Evolutionary conservation across 2,113 vertebrate species (phyloP).

Genomic region (Prionailurus bengalensis): DNA sequence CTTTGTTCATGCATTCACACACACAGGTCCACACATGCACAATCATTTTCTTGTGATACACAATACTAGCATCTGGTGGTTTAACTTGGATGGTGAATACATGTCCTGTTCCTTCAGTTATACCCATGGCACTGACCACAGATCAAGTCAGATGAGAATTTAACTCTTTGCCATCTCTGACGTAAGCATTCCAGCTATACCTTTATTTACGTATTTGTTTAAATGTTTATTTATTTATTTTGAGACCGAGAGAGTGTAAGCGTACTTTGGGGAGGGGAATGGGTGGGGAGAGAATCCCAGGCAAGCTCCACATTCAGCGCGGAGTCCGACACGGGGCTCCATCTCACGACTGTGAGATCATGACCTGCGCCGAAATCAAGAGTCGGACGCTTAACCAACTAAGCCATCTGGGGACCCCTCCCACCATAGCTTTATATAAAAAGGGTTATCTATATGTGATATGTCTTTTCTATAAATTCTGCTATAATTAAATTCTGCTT

Average conservation of each 20-base stretch:
- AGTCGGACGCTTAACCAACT: no score
- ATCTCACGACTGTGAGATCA: no score
- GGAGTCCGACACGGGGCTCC: no score
- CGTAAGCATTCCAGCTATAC: background rate
- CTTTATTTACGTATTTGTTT: background rate
- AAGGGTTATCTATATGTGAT: background rate
- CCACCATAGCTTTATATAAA: background rate
- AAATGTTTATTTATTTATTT: no score
- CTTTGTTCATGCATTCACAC: background rate
- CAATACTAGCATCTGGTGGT: background rate
- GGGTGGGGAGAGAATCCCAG: no score
- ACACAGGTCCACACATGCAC: background rate
- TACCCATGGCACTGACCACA: background rate
- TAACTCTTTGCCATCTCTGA: conserved; percentile 15
- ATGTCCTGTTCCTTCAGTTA: background rate
- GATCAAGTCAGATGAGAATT: background rate
- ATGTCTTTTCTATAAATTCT: conserved; percentile 13
- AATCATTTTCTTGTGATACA: conserved; percentile 21
- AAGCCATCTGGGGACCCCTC: no score
- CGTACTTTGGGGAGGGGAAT: no score
- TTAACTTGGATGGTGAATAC: background rate
- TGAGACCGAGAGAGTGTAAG: no score
- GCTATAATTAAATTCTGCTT: conserved; percentile 40
- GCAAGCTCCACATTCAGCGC: no score
- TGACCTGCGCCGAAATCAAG: no score